Evolutionary conservation across 2,888 invertebrate species (phyloP).

Genomic region (Hyalella azteca): DNA sequence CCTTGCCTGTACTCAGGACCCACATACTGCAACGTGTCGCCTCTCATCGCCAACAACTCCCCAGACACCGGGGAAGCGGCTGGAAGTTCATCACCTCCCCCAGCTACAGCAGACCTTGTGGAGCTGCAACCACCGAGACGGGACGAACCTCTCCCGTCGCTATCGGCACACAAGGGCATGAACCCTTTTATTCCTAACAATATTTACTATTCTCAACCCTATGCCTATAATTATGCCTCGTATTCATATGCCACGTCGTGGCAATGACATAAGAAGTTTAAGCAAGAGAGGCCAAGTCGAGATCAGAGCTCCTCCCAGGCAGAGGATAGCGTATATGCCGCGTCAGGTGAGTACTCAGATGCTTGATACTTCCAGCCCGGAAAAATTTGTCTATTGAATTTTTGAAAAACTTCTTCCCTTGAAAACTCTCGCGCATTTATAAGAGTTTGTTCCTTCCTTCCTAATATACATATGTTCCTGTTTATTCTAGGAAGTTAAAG

Average conservation of each 20-base stretch:
- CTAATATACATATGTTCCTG: no score
- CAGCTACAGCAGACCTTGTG: conserved; percentile 41
- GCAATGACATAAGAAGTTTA: no score
- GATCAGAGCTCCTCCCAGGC: no score
- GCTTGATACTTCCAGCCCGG: no score
- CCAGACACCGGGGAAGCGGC: conserved; percentile 52
- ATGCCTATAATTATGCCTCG: conserved; percentile 54
- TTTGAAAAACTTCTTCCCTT: no score
- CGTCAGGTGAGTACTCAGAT: no score
- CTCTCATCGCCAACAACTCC: conserved; percentile 42
- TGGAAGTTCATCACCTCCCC: conserved; percentile 38
- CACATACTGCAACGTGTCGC: conserved; percentile 48
- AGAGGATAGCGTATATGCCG: no score
- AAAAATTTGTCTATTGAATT: no score
- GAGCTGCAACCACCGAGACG: conserved; percentile 55
- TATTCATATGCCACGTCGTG: conserved; percentile 55
- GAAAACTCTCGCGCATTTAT: no score
- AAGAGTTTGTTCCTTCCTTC: no score
- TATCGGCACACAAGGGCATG: conserved; percentile 41
- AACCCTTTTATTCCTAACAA: conserved; percentile 54
- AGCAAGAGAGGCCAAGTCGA: no score
- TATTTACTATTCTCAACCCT: conserved; percentile 54
- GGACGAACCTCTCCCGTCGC: conserved; percentile 52
- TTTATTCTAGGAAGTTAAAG: no score
- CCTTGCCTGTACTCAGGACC: conserved; percentile 40